A percentile compares a stretch with the other conserved stretches of the same genome.
These are phyloP conservation scores for Eristalinus sepulchralis DNA, from an alignment of 2,888 invertebrate species.

Conservation along the genomic window DNA sequence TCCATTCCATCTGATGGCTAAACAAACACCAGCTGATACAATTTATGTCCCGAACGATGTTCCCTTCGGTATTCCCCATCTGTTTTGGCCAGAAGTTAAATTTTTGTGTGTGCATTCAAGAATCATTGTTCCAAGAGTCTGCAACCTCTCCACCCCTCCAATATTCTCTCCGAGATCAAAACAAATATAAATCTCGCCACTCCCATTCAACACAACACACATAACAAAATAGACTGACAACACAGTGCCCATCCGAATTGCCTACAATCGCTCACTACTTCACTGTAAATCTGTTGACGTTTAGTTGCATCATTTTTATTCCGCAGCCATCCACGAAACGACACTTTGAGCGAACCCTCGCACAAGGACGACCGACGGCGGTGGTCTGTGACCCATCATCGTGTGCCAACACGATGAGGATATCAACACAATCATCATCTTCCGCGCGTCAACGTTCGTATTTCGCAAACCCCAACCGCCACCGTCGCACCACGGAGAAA, in stretches of 20 bases:
- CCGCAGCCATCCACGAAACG: not conserved
- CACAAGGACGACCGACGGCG: too few relatives aligned
- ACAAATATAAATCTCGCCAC: not conserved
- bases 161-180: too few relatives aligned
- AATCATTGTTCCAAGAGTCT: too few relatives aligned
- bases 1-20: too few relatives aligned
- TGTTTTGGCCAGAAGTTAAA: too few relatives aligned
- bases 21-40: too few relatives aligned
- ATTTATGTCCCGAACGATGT: too few relatives aligned
- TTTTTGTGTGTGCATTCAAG: too few relatives aligned
- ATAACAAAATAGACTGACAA: not conserved
- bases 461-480: constrained; percentile 13
- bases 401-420: constrained; percentile 17
- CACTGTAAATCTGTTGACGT: not conserved
- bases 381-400: not conserved
- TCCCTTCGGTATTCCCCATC: too few relatives aligned
- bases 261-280: not conserved
- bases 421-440: constrained; percentile 38
- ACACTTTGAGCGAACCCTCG: not conserved
- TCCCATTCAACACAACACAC: not conserved
- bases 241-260: not conserved
- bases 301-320: not conserved
- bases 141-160: too few relatives aligned
- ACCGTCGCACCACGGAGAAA: not conserved
- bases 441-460: constrained; percentile 30